These are phyloP conservation scores for Apodemia hepburni DNA, from an alignment of 2,888 invertebrate genomes.

Conservation along the genomic window DNA sequence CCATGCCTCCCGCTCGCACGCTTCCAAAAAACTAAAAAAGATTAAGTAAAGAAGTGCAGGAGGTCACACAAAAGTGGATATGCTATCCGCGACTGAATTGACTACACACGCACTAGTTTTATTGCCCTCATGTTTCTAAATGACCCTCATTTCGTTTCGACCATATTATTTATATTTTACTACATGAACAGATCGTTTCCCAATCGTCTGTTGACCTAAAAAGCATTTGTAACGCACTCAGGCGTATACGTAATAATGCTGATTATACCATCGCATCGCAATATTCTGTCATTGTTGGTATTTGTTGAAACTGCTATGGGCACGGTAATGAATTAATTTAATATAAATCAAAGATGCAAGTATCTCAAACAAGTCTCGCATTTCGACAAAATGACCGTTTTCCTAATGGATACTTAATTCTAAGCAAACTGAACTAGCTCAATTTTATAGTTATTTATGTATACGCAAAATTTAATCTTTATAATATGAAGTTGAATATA, in stretches of 20 bases:
- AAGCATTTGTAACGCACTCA: slow-evolving; percentile 69
- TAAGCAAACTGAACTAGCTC: no score
- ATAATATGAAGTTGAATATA: no score
- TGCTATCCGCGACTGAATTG: slow-evolving; percentile 62
- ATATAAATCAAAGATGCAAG: background rate
- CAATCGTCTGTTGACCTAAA: slow-evolving; percentile 75
- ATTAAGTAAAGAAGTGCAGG: slow-evolving; percentile 40
- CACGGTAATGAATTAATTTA: slow-evolving; percentile 6
- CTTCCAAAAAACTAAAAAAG: slow-evolving; percentile 30
- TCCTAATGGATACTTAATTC: no score
- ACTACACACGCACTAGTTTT: slow-evolving; percentile 77
- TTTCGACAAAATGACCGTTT: no score
- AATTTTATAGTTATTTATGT: no score
- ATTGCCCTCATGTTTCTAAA: slow-evolving; percentile 80
- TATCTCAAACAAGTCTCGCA: slow-evolving; percentile 8
- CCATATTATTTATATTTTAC: slow-evolving; percentile 79
- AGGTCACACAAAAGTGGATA: slow-evolving; percentile 50
- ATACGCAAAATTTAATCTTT: no score
- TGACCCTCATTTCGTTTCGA: slow-evolving; percentile 76
- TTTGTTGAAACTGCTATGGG: background rate
- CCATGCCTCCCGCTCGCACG: slow-evolving; percentile 38
- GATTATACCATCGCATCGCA: slow-evolving; percentile 46
- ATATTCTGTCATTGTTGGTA: slow-evolving; percentile 33
- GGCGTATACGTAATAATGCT: slow-evolving; percentile 68
- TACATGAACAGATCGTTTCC: slow-evolving; percentile 75